Base-by-base conservation (phyloP, 2,113 vertebrate species). In the Lethenteron reissneri region DNA sequence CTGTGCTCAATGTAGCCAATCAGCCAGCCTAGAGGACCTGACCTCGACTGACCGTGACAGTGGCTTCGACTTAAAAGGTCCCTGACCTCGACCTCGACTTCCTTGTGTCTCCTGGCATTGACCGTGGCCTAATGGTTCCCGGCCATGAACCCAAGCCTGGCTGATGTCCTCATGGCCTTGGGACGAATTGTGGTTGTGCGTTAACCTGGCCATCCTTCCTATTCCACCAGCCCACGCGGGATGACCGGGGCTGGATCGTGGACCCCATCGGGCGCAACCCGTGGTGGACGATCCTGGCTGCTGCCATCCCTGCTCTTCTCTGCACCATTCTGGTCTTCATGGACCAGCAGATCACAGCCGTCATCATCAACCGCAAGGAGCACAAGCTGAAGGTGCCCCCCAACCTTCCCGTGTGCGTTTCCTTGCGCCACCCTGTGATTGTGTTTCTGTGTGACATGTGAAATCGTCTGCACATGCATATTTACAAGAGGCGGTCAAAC, bases 311-410 rank as follows among this genome's bases (percentile, higher is more conserved):
- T 71, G 91, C 91, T 69, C 77, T 92, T 72, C 87, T 96, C 7
- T 96, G 91, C 75, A 96, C 91, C 71, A 96, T 96, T 77, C 90
- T 96, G 56, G 88, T 96, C 80, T 96, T 96, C 76, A 96, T 96
- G 91, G 91, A 96, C 81, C 91, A 96, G 70, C 91, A 96, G 78
- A 96, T 96, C 76, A 96, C 91, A 69, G 91, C 90, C 2, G 91
- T 96, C 73, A 96, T 96, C 78, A 85, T 96, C 78, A 96, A 96
- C 79, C 86, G 91, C 76, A 95, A 96, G 74, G 91, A 96, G 70
- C 90, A 96, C 82, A 96, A 96, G 57, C 76, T 96, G 73, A 94
- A 92, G 89, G 91, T 96, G 25, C n/a, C 64, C 25, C 21, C 64
- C 64, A 17, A 17, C n/a, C 10, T 68, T 68, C 64, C 10, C n/a